Evolutionary conservation across 2,888 invertebrate species (phyloP).

Genomic region (Clistopyga incitator): DNA sequence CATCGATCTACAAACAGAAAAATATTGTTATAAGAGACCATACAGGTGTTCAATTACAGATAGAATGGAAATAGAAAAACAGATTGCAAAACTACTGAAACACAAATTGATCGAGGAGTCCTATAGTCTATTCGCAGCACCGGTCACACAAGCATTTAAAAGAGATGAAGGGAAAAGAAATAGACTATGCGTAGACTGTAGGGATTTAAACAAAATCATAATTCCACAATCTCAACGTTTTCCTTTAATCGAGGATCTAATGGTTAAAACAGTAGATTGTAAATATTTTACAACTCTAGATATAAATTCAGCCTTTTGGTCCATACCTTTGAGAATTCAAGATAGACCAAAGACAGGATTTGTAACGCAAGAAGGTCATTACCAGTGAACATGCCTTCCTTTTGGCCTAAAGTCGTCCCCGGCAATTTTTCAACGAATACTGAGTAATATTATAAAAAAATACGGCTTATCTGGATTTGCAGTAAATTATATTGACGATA

Average conservation of each 20-base stretch:
- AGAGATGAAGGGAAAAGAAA: constrained; percentile 64
- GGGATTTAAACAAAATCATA: constrained; percentile 56
- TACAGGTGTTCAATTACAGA: no score
- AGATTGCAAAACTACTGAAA: constrained; percentile 63
- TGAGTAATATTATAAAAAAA: constrained; percentile 51
- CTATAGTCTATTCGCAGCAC: constrained; percentile 56
- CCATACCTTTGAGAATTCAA: no score
- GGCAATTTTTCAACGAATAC: constrained; percentile 63
- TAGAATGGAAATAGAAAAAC: constrained; percentile 53
- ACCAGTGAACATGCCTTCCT: constrained; percentile 50
- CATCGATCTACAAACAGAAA: no score
- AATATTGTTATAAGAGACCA: no score
- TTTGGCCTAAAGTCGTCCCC: constrained; percentile 50
- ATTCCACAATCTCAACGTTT: constrained; percentile 65
- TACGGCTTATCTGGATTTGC: constrained; percentile 32
- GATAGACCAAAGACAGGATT: no score
- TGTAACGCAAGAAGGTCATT: no score
- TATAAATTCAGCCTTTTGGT: no score
- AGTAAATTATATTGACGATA: constrained; percentile 57
- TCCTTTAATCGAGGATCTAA: constrained; percentile 65
- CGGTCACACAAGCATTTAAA: constrained; percentile 66
- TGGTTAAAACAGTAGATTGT: constrained; percentile 62
- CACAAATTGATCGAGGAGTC: constrained; percentile 65
- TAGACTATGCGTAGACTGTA: constrained; percentile 60
- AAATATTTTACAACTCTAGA: constrained; percentile 59